Base-by-base conservation (phyloP, 2,797 vertebrate species). In the Melanotaenia pygmaea region DNA sequence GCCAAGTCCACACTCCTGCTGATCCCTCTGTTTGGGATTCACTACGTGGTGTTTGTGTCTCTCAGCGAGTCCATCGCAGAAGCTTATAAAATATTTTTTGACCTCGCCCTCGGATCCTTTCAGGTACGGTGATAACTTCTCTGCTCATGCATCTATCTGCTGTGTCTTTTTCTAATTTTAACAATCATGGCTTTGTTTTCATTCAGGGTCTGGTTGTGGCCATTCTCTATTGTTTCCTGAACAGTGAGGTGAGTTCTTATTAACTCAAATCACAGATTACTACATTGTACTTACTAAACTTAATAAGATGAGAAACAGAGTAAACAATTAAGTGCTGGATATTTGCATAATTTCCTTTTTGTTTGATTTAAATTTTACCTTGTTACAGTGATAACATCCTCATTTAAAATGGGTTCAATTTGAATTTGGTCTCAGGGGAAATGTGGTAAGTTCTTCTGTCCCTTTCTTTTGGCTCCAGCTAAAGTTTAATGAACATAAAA, bases 1-100 rank as follows among this genome's bases (percentile, higher is more conserved):
- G 92, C 97, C 84, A 98, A 97, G 86, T 98, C 97, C 50, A 98
- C 97, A 0, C 89, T 98, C 43, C 89, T 98, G 85, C 95, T 98
- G 38, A 97, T 98, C 74, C 97, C 97, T 0, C 91, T 98, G 72
- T 98, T 98, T 34, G 97, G 97, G 51, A 94, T 96, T 79, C 97
- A 98, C 89, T 97, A 98, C 34, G 93, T 96, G 80, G 93, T 98
- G 70, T 98, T 97, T n/a, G 94, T 96, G 34, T 95, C 94, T 26
- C 86, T 94, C 4, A 90, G 86, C 37, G 93, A 95, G 84, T 95
- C 95, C 76, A 89, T 94, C 58, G 89, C 94, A 30, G 88, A 93
- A 47, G 86, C 90, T 1, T 96, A 95, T 59, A 95, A 95, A 88
- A 96, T 98, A 53, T 94, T 96, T 74, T 97, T 98, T 64, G 97